A percentile compares a stretch with the other conserved stretches of the same genome.
Evolutionary conservation across 2,888 invertebrate species (phyloP).

Genomic region (Xestoiulus laeticollis): DNA sequence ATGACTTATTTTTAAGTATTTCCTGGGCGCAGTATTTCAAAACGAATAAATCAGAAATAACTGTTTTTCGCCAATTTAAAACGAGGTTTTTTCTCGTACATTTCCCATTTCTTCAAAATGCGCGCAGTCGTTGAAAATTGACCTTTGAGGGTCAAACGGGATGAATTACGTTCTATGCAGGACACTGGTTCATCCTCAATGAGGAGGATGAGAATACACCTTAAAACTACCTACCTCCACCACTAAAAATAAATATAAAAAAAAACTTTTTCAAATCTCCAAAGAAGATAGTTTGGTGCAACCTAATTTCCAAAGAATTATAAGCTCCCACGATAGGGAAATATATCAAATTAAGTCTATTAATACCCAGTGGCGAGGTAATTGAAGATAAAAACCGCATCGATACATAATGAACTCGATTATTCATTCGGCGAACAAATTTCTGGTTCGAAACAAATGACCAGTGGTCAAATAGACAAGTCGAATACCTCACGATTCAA

Average conservation of each 20-base stretch:
- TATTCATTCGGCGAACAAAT: background rate
- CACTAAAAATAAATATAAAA: background rate
- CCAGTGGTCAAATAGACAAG: background rate
- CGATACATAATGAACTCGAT: background rate
- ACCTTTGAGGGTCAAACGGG: slow-evolving; percentile 11
- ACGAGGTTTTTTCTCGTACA: background rate
- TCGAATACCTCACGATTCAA: slow-evolving; percentile 29
- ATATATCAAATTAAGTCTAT: background rate
- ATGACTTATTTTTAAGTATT: background rate
- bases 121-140: background rate
- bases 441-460: slow-evolving; percentile 5
- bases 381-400: slow-evolving; percentile 29
- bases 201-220: background rate
- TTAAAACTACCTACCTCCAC: background rate
- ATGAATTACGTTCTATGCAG: background rate
- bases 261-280: background rate
- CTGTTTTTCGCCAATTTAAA: background rate
- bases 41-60: background rate
- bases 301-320: slow-evolving; percentile 17
- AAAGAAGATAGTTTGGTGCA: background rate
- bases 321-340: slow-evolving; percentile 25
- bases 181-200: slow-evolving; percentile 15
- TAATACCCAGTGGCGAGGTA: slow-evolving; percentile 24
- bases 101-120: background rate
- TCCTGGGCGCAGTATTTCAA: background rate